These are phyloP conservation scores for Lampris incognitus DNA, from an alignment of 2,113 vertebrate genomes.

Conservation along the genomic window DNA sequence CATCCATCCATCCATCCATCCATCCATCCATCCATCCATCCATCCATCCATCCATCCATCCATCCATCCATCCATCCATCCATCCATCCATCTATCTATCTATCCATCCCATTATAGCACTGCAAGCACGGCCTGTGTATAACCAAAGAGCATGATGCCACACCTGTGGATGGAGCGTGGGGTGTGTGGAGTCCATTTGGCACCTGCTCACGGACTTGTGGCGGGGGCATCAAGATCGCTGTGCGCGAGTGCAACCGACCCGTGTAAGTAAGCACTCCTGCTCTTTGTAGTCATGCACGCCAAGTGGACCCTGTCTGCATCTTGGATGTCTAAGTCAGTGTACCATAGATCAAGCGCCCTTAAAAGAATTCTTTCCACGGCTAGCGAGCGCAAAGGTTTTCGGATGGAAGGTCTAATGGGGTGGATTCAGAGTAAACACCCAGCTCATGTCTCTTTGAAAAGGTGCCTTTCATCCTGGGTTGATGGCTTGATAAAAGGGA, in stretches of 20 bases:
- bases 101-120: constrained; percentile 81
- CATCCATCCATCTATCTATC: background rate
- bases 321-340: constrained; percentile 60
- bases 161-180: constrained; percentile 90
- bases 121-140: constrained; percentile 95
- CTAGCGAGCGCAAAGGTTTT: constrained; percentile 44
- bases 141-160: constrained; percentile 87
- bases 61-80: background rate
- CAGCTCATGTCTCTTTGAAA: constrained; percentile 17
- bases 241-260: constrained; percentile 95
- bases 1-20: too few species aligned
- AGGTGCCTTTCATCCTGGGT: constrained; percentile 34
- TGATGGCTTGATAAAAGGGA: constrained; percentile 2
- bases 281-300: constrained; percentile 66
- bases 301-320: constrained; percentile 61
- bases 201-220: constrained; percentile 93
- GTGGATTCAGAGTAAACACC: constrained; percentile 35
- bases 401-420: background rate
- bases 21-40: too few species aligned
- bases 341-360: constrained; percentile 65
- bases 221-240: constrained; percentile 94
- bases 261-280: constrained; percentile 91
- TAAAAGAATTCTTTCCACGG: constrained; percentile 66
- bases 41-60: too few species aligned
- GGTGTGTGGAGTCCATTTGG: constrained; percentile 96